These are phyloP conservation scores for Pimephales promelas DNA, from an alignment of 2,113 vertebrate genomes.

Conservation along the genomic window DNA sequence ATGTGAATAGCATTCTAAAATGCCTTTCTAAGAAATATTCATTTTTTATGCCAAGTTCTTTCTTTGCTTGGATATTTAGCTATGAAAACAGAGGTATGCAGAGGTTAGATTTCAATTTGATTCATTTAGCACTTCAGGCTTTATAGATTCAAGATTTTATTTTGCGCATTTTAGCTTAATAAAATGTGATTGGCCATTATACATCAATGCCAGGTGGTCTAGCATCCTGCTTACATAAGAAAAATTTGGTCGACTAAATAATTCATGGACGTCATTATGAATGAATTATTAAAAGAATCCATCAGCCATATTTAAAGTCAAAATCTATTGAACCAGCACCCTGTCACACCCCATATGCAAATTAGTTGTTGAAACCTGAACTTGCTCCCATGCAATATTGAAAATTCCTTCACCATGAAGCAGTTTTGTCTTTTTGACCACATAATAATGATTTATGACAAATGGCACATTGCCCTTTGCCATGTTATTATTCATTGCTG, in stretches of 20 bases:
- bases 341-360: constrained; percentile 72
- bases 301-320: constrained; percentile 78
- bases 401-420: neutral
- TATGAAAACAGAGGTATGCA: neutral
- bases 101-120: neutral
- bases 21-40: constrained; percentile 13
- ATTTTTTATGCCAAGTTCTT: constrained; percentile 47
- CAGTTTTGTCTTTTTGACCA: neutral
- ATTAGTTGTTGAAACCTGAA: constrained; percentile 62
- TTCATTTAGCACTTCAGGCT: neutral
- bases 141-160: constrained; percentile 19
- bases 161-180: constrained; percentile 68
- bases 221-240: constrained; percentile 77
- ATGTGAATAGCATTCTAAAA: neutral
- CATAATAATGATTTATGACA: neutral
- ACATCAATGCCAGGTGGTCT: constrained; percentile 73
- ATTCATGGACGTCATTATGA: constrained; percentile 81
- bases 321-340: constrained; percentile 77
- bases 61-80: neutral
- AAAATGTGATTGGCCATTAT: constrained; percentile 75
- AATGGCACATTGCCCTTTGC: neutral
- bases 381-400: constrained; percentile 33
- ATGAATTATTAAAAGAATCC: constrained; percentile 82
- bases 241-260: constrained; percentile 77
- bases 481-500: neutral